Conservation (phyloP, 2,797 vertebrate genomes). For the Danionella dracula region DNA sequence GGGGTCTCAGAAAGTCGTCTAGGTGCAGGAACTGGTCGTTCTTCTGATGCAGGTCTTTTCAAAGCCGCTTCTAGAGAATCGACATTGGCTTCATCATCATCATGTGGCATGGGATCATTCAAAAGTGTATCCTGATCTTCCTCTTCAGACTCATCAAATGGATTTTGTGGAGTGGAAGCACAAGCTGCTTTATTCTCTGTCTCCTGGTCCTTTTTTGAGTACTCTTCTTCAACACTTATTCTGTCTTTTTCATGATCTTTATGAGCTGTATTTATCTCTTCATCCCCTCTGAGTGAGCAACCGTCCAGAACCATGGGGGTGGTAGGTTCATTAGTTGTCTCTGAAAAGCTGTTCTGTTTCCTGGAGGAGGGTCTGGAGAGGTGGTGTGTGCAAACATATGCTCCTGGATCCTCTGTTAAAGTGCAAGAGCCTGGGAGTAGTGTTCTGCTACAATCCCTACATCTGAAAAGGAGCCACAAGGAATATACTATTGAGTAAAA, state of each 20-base stretch:
- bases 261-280: conserved; percentile 27
- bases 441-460: conserved; percentile 87
- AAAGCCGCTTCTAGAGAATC: conserved; percentile 37
- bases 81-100: conserved; percentile 38
- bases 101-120: conserved; percentile 34
- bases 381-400: conserved; percentile 83
- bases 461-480: conserved; percentile 64
- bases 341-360: conserved; percentile 66
- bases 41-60: conserved; percentile 21
- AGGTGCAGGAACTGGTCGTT: conserved; percentile 67
- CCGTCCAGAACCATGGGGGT: conserved; percentile 41
- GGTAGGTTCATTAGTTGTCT: conserved; percentile 57
- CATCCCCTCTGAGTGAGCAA: conserved; percentile 28
- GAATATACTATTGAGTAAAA: no score
- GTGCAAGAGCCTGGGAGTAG: conserved; percentile 89
- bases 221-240: conserved; percentile 8
- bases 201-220: conserved; percentile 18
- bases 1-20: conserved; percentile 59
- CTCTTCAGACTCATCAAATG: conserved; percentile 71
- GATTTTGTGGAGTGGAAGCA: conserved; percentile 64
- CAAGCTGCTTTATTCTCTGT: not conserved
- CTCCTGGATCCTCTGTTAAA: conserved; percentile 68
- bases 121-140: conserved; percentile 49
- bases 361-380: conserved; percentile 61
- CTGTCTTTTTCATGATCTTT: conserved; percentile 21